A percentile compares a stretch with the other conserved stretches of the same genome.
These are phyloP conservation scores for Epizoanthus stellaris DNA, from an alignment of 92 coral and sea anemone species.

Conservation along the genomic window DNA sequence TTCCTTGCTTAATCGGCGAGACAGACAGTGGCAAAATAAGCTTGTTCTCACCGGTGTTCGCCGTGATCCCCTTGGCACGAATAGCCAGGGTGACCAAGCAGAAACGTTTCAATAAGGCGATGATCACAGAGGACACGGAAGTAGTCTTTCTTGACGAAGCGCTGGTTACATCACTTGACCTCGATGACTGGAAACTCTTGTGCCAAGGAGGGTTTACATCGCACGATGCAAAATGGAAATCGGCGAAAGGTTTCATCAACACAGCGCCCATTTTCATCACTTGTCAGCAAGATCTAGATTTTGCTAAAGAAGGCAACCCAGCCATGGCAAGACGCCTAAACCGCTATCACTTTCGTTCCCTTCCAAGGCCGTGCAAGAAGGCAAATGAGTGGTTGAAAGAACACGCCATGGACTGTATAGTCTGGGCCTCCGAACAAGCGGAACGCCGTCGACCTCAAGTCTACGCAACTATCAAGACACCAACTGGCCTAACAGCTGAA, in stretches of 20 bases:
- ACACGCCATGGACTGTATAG: conserved; percentile 59
- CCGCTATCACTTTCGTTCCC: conserved; percentile 46
- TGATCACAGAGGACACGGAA: conserved; percentile 51
- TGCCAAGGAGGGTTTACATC: conserved; percentile 59
- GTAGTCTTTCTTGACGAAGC: conserved; percentile 60
- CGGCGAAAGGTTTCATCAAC: conserved; percentile 50
- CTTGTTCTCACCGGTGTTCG: conserved; percentile 52
- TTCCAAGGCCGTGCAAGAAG: conserved; percentile 33
- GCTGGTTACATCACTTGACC: conserved; percentile 26
- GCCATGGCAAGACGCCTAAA: conserved; percentile 56
- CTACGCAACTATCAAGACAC: neutral
- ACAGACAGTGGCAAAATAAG: conserved; percentile 62
- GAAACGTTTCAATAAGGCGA: conserved; percentile 54
- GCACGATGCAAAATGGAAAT: conserved; percentile 58
- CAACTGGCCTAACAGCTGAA: conserved; percentile 13
- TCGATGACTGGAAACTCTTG: conserved; percentile 61
- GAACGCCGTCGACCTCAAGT: neutral
- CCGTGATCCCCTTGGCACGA: conserved; percentile 18
- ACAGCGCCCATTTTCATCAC: conserved; percentile 31
- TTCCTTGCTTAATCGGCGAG: conserved; percentile 58
- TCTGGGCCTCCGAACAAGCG: conserved; percentile 48
- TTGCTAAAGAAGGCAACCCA: conserved; percentile 50
- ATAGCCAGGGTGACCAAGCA: conserved; percentile 58
- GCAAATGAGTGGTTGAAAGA: conserved; percentile 61
- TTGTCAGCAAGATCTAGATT: conserved; percentile 52